A percentile compares a stretch with the other conserved stretches of the same genome.
Conservation (phyloP, 2,797 vertebrate genomes). For the Neosalanx taihuensis region DNA sequence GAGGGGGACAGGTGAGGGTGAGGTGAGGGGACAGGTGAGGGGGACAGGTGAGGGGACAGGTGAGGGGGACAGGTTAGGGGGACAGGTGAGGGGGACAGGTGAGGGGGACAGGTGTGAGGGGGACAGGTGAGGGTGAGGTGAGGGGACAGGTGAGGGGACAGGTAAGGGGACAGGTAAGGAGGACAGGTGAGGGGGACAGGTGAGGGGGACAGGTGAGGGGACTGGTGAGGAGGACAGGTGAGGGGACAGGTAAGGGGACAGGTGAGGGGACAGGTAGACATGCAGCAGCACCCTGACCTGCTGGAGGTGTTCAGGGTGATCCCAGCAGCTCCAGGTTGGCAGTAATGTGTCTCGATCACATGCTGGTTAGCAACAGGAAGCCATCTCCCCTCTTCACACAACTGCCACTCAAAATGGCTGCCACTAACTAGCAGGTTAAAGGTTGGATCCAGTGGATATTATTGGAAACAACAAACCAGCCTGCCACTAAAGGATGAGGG, state of each 20-base stretch:
- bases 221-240: not conserved
- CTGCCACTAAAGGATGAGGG: not conserved
- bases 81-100: too few relatives aligned
- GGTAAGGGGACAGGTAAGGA: too few relatives aligned
- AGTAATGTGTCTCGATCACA: conserved; percentile 70
- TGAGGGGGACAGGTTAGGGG: too few relatives aligned
- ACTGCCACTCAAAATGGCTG: conserved; percentile 62
- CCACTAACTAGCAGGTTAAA: conserved; percentile 29
- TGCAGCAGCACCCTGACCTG: conserved; percentile 43
- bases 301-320: conserved; percentile 52
- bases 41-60: too few relatives aligned
- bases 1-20: too few relatives aligned
- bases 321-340: conserved; percentile 64
- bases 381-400: conserved; percentile 46
- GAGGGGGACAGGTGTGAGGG: not conserved
- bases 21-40: too few relatives aligned
- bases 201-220: too few relatives aligned
- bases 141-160: not conserved
- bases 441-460: too few relatives aligned
- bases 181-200: not conserved
- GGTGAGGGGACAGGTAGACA: too few relatives aligned
- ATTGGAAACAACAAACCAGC: too few relatives aligned
- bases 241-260: too few relatives aligned
- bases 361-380: conserved; percentile 52
- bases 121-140: not conserved